Base-by-base conservation (phyloP, 53 echinoderm and acorn worm species). In the Luidia sarsii region DNA sequence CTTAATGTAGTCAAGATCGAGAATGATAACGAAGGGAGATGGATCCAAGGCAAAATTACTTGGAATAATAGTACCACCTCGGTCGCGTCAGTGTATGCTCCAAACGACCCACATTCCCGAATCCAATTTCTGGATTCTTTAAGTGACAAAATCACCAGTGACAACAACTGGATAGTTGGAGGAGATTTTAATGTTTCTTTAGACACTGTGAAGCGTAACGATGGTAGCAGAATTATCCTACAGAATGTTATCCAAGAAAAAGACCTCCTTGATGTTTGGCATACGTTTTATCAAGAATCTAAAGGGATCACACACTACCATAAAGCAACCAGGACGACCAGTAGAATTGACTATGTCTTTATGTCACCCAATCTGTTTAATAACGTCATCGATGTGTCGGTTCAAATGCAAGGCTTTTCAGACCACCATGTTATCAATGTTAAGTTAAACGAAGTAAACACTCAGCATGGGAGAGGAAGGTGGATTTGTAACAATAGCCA, bases 291-390 rank as follows among this genome's bases (percentile, higher is more conserved):
- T 32, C 52, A 33, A 2, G 35, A 33, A 8, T 2, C 35, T 8
- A 3, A 5, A 1, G 71, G 54, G 0, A 36, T 2, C 35, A 52
- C 71, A 4, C 49, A 49, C 52, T 70, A 4, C 20, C 70, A 70
- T 14, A 70, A 48, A 19, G 52, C 6, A 23, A 11, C 24, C 14
- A 53, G 25, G 0, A 14, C 20, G 2, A 0, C 52, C 0, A 71
- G 34, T 20, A 71, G 71, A 71, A 71, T 71, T 20, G 71, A 71
- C 35, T 52, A 71, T 19, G 20, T 71, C 8, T 52, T 53, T 33
- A 31, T 53, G 0, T 71, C 71, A 4, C 32, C 20, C 0, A 71
- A 53, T 35, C 43, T 71, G 1, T 19, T 33, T 0, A 52, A 35
- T 34, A 35, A 54, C 35, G 20, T 67, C 3, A 43, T 24, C 25